Percentiles rank a stretch among this genome's conserved stretches.
These are phyloP conservation scores for Catocala sponsa DNA, from an alignment of 2,888 invertebrate species.

Conservation along the genomic window DNA sequence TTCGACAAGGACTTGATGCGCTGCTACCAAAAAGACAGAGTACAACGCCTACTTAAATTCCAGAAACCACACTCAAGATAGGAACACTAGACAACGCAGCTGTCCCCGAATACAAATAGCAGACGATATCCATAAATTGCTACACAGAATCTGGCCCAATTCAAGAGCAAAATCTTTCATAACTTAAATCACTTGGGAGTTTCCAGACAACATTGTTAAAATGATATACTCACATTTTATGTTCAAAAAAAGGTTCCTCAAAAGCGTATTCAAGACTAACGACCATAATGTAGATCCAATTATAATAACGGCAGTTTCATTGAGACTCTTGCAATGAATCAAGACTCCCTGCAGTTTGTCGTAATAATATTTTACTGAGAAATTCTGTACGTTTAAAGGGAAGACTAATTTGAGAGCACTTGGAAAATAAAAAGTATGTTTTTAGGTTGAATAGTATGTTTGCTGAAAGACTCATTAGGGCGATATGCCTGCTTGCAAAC, in stretches of 20 bases:
- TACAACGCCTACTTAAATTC: too few relatives aligned
- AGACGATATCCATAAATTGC: conserved; percentile 11
- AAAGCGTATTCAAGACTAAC: conserved; percentile 14
- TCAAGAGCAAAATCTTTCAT: conserved; percentile 9
- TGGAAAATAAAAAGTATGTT: conserved; percentile 20
- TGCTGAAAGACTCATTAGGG: not conserved
- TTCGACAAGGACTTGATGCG: too few relatives aligned
- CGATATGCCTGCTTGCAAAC: not conserved
- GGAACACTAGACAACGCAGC: too few relatives aligned
- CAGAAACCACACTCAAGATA: too few relatives aligned
- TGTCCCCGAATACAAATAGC: too few relatives aligned
- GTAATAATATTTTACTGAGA: conserved; percentile 31
- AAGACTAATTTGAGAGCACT: conserved; percentile 32
- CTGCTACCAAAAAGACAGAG: too few relatives aligned
- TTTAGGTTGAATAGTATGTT: conserved; percentile 1
- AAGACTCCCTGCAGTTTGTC: conserved; percentile 24
- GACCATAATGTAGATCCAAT: conserved; percentile 31
- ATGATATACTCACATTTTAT: conserved; percentile 21
- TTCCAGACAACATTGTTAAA: conserved; percentile 3
- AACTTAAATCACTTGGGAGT: conserved; percentile 11
- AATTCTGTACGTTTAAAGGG: conserved; percentile 21
- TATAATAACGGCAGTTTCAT: conserved; percentile 30
- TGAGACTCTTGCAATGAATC: conserved; percentile 21
- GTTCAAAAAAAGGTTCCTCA: conserved; percentile 7
- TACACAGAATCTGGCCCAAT: conserved; percentile 17